Evolutionary conservation across 2,888 invertebrate species (phyloP), one percentile per base, ranked within the genome.

Genomic region (Noctua comes): DNA sequence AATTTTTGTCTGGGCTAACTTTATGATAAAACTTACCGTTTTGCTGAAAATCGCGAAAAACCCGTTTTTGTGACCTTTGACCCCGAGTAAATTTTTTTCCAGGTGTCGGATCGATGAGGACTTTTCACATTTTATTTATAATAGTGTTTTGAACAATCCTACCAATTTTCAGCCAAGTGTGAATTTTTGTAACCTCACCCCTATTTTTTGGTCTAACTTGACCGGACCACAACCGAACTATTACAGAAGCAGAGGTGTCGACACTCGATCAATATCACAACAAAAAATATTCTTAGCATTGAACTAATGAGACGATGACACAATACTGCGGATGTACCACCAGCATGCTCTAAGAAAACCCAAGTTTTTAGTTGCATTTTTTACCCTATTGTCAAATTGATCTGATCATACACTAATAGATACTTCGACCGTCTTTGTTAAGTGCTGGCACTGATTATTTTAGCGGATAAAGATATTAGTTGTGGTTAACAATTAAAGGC

Each of bases 311-410:
- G 8, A 80, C 4, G 48, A 75, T 43, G 65, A 76, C 48, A 66
- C 65, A 82, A n/a, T 18, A 74, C 65, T 6, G 5, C 82, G 65
- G 65, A 82, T 75, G 40, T 77, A 59, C 21, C 16, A 24, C 16
- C 31, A 71, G 8, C 16, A 21, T 11, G 16, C 18, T n/a, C 1
- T 31, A 10, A 16, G 65, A 79, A 76, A 76, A 59, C 48, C 65
- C 48, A 31, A 66, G 31, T 76, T 76, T 66, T 80, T 80, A 8
- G 21, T 1, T 43, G 13, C 4, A 31, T 78, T 79, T 78, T 78
- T 82, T 76, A 59, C 57, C 48, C 18, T 8, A 76, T 76, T 66
- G 48, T 82, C 48, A 76, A 82, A 76, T 82, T 76, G 57, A 76
- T 57, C 48, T 24, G 76, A 66, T 82, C 76, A 57, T 31, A 79